Evolutionary conservation across 2,888 invertebrate genomes (phyloP), one percentile per base, ranked within the genome.

Genomic region (Agrochola macilenta): DNA sequence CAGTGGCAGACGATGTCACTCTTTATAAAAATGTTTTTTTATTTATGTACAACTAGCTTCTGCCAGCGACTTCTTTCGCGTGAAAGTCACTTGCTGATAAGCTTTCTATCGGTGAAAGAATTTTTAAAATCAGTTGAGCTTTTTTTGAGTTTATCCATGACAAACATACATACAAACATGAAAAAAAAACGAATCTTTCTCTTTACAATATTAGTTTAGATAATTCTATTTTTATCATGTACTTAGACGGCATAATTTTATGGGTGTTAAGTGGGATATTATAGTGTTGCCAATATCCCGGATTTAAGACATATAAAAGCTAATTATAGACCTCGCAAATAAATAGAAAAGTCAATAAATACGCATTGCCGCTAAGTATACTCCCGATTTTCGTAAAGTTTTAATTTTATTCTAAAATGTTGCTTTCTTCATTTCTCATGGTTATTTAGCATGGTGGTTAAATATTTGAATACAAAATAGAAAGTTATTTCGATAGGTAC

Each of bases 271-370:
- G 35, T 35, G 35, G 35, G 35, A 35, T 35, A 35, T 35, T 35
- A 1, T 35, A 57, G 7, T 52, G 2, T 65, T 54, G 5, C 12
- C 12, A 30, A 26, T 39, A 60, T 65, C 64, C 39, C 71, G 14
- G n/a, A 69, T 69, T 54, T 52, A 14, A 17, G 12, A 52, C 39
- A 54, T 11, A 12, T 46, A 39, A 71, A 4, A 74, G 26, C 7
- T 11, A 35, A 58, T 52, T 63, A 46, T 23, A 30, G 68, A 12
- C n/a, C 57, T 60, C 63, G 12, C 23, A 57, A 71, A 69, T 66
- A 71, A 74, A 77, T 71, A 70, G 70, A 64, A 49, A 60, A 65
- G 1, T 70, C 39, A 43, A 9, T 39, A 39, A 72, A 73, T 73
- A 69, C n/a, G n/a, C 30, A 75, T 73, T 65, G 35, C 23, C 46